These are phyloP conservation scores for Yponomeuta evonymella DNA, from an alignment of 2,888 invertebrate genomes.

Conservation along the genomic window DNA sequence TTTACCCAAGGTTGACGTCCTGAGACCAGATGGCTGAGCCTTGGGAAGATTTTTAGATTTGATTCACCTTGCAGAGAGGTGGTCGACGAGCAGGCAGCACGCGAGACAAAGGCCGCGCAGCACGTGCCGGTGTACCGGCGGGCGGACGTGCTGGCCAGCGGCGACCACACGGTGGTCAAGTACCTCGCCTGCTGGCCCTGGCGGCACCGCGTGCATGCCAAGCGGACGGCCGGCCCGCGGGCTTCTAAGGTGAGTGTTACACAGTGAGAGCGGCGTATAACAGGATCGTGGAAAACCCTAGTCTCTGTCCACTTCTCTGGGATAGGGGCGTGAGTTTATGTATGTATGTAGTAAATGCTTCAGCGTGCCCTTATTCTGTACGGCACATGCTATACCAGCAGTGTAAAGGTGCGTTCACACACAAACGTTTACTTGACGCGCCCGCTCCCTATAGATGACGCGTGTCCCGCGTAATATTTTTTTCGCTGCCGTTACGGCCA, in stretches of 20 bases:
- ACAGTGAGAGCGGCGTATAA: neutral
- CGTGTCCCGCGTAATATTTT: too few species aligned
- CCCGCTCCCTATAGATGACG: too few species aligned
- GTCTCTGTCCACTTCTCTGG: too few species aligned
- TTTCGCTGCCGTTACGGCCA: too few species aligned
- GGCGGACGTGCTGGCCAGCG: constrained; percentile 38
- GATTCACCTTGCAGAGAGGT: constrained; percentile 42
- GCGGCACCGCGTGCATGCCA: constrained; percentile 31
- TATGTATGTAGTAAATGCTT: too few species aligned
- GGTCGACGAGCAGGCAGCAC: constrained; percentile 35
- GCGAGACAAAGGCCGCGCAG: constrained; percentile 14
- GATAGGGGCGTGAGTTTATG: too few species aligned
- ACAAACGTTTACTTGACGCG: too few species aligned
- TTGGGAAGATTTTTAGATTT: neutral
- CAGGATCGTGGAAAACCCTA: too few species aligned
- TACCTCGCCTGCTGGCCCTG: constrained; percentile 53
- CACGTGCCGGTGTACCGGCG: constrained; percentile 44
- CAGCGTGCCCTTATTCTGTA: too few species aligned
- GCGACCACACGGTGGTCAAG: constrained; percentile 42
- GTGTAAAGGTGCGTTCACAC: too few species aligned
- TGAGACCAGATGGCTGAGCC: neutral
- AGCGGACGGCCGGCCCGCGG: constrained; percentile 36
- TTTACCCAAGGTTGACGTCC: neutral
- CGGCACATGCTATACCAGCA: too few species aligned
- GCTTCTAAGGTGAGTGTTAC: constrained; percentile 36